Percentiles rank a stretch among this genome's conserved stretches.
Evolutionary conservation across 2,888 invertebrate species (phyloP).

Genomic region (Sinohyriopsis cumingii): DNA sequence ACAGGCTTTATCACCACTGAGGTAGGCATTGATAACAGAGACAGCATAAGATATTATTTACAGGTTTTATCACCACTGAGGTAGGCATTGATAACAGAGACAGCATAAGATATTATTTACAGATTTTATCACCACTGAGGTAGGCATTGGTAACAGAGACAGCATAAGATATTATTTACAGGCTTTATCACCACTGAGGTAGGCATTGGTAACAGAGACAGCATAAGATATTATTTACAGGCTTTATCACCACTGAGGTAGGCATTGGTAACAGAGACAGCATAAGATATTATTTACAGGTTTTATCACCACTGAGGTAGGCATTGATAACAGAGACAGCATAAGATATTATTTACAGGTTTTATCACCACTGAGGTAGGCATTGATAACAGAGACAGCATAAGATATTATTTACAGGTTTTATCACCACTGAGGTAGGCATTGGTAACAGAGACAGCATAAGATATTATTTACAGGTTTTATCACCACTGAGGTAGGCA

Average conservation of each 20-base stretch:
- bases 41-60: constrained; percentile 69
- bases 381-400: not conserved
- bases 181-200: constrained; percentile 75
- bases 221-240: constrained; percentile 78
- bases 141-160: constrained; percentile 14
- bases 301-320: constrained; percentile 50
- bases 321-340: not conserved
- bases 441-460: not conserved
- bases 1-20: constrained; percentile 77
- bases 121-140: constrained; percentile 75
- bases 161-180: constrained; percentile 74
- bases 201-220: constrained; percentile 1
- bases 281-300: constrained; percentile 81
- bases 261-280: not conserved
- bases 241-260: constrained; percentile 72
- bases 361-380: constrained; percentile 51
- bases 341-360: constrained; percentile 81
- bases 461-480: constrained; percentile 81
- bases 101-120: constrained; percentile 74
- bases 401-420: constrained; percentile 81
- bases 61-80: constrained; percentile 76
- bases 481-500: constrained; percentile 50
- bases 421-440: constrained; percentile 51
- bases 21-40: constrained; percentile 29
- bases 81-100: constrained; percentile 24